Percentiles rank a stretch among this genome's conserved stretches.
Evolutionary conservation across 1,140 invertebrate species (phyloP).

Genomic region (Plutomurus gul): DNA sequence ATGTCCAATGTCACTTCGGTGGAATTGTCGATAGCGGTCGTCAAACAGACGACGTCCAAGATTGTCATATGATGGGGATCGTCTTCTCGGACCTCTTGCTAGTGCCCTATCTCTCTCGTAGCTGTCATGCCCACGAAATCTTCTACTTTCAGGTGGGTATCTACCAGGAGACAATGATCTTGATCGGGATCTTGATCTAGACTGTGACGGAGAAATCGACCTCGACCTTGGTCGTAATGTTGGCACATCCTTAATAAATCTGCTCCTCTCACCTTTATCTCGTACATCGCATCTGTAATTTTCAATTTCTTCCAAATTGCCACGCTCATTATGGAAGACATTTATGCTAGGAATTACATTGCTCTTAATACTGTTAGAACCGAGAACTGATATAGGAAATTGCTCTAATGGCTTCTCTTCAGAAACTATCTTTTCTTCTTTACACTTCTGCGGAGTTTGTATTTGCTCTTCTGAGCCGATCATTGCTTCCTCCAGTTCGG

Average conservation of each 20-base stretch:
- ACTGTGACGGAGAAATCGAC: not conserved
- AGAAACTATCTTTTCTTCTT: not conserved
- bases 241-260: not conserved
- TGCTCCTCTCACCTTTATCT: not conserved
- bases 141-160: not conserved
- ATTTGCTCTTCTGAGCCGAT: not conserved
- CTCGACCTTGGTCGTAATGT: not conserved
- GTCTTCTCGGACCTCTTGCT: not conserved
- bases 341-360: not conserved
- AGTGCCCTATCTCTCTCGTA: not conserved
- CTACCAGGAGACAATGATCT: constrained; percentile 28
- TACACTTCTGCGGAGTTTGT: too few species aligned
- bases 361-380: not conserved
- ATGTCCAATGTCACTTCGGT: not conserved
- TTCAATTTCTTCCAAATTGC: not conserved
- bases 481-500: not conserved
- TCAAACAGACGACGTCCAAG: not conserved
- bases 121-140: not conserved
- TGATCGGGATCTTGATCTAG: constrained; percentile 35
- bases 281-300: not conserved
- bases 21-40: not conserved
- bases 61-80: not conserved
- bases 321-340: not conserved
- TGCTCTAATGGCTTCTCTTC: not conserved
- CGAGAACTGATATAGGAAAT: not conserved